Conservation (phyloP, 1,140 invertebrate species). For the Latrodectus geometricus region DNA sequence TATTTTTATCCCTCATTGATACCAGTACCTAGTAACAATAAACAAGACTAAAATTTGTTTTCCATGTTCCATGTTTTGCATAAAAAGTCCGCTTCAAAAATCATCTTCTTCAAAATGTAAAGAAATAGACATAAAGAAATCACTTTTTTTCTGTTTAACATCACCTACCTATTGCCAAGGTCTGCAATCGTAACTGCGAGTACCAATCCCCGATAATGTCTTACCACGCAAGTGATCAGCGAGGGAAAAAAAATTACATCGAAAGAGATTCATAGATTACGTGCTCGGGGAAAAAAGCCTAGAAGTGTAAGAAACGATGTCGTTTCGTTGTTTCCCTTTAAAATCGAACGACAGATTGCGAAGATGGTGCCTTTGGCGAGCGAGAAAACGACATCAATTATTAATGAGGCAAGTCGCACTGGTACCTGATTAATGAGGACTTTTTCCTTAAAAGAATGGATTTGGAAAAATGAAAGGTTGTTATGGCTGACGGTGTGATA, state of each 20-base stretch:
- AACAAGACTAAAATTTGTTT: no score
- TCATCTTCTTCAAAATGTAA: not conserved
- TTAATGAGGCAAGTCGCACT: slow-evolving; percentile 18
- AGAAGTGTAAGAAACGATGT: not conserved
- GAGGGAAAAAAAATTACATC: not conserved
- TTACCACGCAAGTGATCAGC: not conserved
- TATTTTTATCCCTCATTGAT: no score
- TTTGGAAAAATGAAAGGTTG: slow-evolving; percentile 3
- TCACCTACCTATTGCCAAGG: not conserved
- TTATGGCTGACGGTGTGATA: not conserved
- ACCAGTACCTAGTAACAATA: no score
- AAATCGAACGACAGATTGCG: not conserved
- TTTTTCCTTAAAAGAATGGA: slow-evolving; percentile 9
- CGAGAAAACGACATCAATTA: slow-evolving; percentile 11
- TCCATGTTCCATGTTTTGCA: no score
- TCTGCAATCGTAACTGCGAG: not conserved
- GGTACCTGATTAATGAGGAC: slow-evolving; percentile 26
- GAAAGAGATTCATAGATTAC: not conserved
- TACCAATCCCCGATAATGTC: not conserved
- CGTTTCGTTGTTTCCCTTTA: not conserved
- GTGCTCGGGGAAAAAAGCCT: not conserved
- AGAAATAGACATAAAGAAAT: not conserved
- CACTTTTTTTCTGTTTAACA: not conserved
- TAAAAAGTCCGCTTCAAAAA: no score
- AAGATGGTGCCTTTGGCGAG: slow-evolving; percentile 5